Percentiles rank a stretch among this genome's conserved stretches.
Evolutionary conservation across 2,113 vertebrate species (phyloP).

Genomic region (Prionailurus bengalensis): DNA sequence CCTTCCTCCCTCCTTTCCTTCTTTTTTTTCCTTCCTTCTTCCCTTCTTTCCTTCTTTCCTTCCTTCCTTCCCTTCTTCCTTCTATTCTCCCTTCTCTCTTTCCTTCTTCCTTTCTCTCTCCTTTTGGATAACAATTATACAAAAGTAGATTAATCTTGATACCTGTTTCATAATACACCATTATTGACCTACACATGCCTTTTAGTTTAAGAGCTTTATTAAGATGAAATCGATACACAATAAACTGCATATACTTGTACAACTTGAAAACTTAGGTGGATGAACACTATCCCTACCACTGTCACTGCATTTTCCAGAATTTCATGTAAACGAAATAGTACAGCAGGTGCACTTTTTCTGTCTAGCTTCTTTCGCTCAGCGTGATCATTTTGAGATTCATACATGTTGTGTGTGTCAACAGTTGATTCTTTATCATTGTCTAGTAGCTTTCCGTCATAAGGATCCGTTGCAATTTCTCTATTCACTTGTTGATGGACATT

Average conservation of each 20-base stretch:
- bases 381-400: neutral
- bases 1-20: neutral
- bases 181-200: neutral
- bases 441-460: neutral
- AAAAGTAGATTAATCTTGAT: neutral
- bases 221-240: neutral
- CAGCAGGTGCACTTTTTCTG: neutral
- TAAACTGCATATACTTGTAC: neutral
- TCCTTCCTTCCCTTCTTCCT: neutral
- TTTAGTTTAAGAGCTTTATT: neutral
- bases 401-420: neutral
- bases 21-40: neutral
- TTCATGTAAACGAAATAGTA: neutral
- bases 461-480: neutral
- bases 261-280: neutral
- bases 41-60: rapidly evolving
- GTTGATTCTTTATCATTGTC: neutral
- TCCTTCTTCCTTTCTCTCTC: neutral
- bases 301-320: neutral
- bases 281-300: neutral
- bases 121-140: neutral
- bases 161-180: neutral
- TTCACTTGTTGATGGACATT: neutral
- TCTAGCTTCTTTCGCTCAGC: neutral
- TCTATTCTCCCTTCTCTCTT: neutral